Base-by-base conservation (phyloP, 2,888 invertebrate genomes). In the Caenorhabditis virilis region DNA sequence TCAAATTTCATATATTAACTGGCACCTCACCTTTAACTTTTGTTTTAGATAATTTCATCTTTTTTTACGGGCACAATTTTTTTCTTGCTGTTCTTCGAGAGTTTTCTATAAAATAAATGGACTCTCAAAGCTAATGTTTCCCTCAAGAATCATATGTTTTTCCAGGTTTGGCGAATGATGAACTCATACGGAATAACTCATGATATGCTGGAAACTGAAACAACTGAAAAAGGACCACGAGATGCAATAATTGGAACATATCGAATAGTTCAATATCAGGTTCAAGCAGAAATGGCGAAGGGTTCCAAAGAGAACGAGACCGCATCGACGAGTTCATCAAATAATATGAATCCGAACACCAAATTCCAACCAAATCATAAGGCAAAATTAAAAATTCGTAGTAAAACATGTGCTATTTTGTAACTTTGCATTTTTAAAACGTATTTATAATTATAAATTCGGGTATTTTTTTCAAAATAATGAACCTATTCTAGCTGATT, bases 211-310 rank as follows among this genome's bases (percentile, higher is more conserved):
- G 85, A 86, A 50, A 85, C 86, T 50, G 85, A 88, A 20, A 84
- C 86, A 20, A 85, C 85, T 38, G 87, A 87, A 65, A 73, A 70
- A 23, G 73, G 89, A 27, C 88, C 89, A 1, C 85, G 88, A 48
- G 89, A 88, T 74, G 87, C 88, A 67, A 86, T 90, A 35, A 88
- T 89, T 45, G 90, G 90, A 11, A 88, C 89, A 45, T 90, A 90
- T 83, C 86, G 90, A 41, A 90, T 90, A 60, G 85, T 89, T 33
- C 85, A 89, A 20, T 82, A 74, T 52, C 82, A 81, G 51, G 71
- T 72, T 23, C 82, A 82, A 45, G 65, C 67, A 5, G 69, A 76
- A 25, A 57, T 70, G 22, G 65, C 75, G 13, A 76, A 74, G 56
- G 35, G 33, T 16, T 46, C 48, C 3, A 48, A 51, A 25, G 55